These are phyloP conservation scores for Tenebrio molitor DNA, from an alignment of 1,140 invertebrate species.

Conservation along the genomic window DNA sequence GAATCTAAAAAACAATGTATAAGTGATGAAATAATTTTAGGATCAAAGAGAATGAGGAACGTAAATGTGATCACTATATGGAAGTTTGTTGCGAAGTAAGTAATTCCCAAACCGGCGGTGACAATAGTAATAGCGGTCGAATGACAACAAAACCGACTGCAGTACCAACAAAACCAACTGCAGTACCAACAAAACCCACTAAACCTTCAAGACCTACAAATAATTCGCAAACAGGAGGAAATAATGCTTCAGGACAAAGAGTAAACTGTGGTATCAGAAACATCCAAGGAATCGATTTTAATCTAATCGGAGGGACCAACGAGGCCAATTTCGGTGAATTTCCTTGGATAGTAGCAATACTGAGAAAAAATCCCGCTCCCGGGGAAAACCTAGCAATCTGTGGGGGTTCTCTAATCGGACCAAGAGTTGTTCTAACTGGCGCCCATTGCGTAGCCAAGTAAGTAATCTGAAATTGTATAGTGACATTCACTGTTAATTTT, in stretches of 20 bases:
- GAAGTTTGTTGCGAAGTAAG: conserved; percentile 46
- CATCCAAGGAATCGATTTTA: conserved; percentile 45
- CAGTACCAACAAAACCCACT: neutral
- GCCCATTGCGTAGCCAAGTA: conserved; percentile 70
- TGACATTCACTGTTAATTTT: neutral
- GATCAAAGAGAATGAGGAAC: conserved; percentile 6
- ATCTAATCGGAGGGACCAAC: conserved; percentile 10
- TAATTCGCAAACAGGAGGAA: neutral
- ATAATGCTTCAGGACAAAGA: neutral
- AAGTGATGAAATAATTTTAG: conserved; percentile 3
- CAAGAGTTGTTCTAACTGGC: conserved; percentile 66
- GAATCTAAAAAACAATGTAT: too few relatives aligned
- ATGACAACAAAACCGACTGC: neutral
- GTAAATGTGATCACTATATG: conserved; percentile 45
- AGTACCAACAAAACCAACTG: neutral
- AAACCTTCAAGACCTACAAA: neutral
- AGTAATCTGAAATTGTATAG: conserved; percentile 57
- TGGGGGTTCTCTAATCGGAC: conserved; percentile 67
- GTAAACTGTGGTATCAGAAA: conserved; percentile 43
- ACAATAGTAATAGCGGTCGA: neutral
- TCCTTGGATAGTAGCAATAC: conserved; percentile 72
- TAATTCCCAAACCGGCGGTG: neutral
- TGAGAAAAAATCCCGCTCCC: conserved; percentile 15
- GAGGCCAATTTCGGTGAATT: conserved; percentile 71
- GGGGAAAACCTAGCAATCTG: conserved; percentile 12